Base-by-base conservation (phyloP, 2,797 vertebrate species). In the Gambusia yucatana region DNA sequence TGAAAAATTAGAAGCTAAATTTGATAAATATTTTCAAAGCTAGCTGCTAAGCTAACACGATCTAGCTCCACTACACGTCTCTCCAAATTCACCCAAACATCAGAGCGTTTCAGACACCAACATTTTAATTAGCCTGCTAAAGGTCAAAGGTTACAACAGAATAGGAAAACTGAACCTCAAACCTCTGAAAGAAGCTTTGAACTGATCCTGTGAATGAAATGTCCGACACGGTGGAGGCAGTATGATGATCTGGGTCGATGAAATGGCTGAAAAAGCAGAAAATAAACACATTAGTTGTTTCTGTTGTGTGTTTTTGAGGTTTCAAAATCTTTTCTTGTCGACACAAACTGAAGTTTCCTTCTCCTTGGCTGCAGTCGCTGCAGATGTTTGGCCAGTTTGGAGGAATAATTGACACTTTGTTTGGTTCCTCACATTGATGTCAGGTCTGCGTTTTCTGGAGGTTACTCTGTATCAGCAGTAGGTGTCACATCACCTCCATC, bases 401-500 rank as follows among this genome's bases (percentile, higher is more conserved):
- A 16, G 14, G 36, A 74, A 57, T 43, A 28, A 11, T 30, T 4
- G 47, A 22, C 48, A 39, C 48, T 55, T 25, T 59, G 25, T 55
- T 8, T 30, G 33, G 5, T 74, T 57, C 22, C 55, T 74, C 25
- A 61, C 17, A 75, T 11, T 61, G 33, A 55, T 44, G 61, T 47
- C 0, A 4, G 16, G 13, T 71, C 59, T 44, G 48, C 41, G 36
- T 16, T 4, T 80, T 57, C 3, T 4, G 39, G 14, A 80, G 80
- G 76, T 90, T 74, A 0, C n/a, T 59, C 67, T 81, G 65, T 80
- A 83, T 86, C 87, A 87, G 83, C 92, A 89, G 81, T 77, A 81
- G 87, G 88, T 89, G 95, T 93, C 91, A 84, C 86, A 90, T 94
- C 92, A 93, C 94, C 94, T 94, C 93, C 93, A 91, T 93, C 93